Percentiles rank a stretch among this genome's conserved stretches.
These are phyloP conservation scores for Ctenodactylus gundi DNA, from an alignment of 2,113 vertebrate species.

Conservation along the genomic window DNA sequence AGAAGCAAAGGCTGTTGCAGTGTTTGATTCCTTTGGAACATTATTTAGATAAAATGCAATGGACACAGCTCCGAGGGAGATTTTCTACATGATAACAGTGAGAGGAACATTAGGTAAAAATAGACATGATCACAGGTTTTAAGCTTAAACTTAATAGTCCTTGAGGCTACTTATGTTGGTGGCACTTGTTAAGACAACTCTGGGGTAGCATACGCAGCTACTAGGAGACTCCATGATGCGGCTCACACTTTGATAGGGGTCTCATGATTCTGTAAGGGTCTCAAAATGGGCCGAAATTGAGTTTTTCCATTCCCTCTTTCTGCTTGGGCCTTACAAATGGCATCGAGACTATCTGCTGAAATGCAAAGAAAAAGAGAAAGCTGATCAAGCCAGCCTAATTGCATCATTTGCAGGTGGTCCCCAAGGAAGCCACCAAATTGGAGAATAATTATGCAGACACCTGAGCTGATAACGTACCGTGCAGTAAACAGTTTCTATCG, in stretches of 20 bases:
- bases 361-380: neutral
- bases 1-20: neutral
- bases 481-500: neutral
- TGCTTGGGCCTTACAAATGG: neutral
- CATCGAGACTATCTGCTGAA: neutral
- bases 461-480: neutral
- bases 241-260: neutral
- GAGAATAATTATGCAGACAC: neutral
- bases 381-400: neutral
- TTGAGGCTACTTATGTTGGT: neutral
- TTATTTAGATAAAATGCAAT: neutral
- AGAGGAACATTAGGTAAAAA: neutral
- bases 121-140: neutral
- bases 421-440: neutral
- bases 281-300: neutral
- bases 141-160: neutral
- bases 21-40: neutral
- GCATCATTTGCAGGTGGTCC: neutral
- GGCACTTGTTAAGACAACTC: neutral
- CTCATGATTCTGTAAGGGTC: neutral
- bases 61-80: neutral
- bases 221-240: neutral
- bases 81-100: neutral
- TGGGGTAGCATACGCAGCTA: neutral
- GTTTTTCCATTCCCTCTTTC: neutral